Evolutionary conservation across 2,113 vertebrate species (phyloP), one percentile per base, ranked within the genome.

Genomic region (Tetraodon nigroviridis): DNA sequence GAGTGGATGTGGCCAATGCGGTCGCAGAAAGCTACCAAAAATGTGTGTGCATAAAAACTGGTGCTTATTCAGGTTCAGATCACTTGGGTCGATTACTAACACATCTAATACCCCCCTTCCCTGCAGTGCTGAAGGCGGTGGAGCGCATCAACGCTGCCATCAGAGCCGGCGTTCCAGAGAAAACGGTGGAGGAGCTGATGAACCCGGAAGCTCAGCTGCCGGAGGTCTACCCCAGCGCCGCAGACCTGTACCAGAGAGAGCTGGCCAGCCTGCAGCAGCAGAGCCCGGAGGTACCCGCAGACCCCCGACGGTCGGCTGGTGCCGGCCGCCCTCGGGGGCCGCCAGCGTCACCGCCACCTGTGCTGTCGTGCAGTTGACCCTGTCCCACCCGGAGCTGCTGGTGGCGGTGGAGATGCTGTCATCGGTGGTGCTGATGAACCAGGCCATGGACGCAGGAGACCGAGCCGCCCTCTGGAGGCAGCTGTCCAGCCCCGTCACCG

Each of bases 371-470:
- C 85, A 99, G 97, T 92, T 93, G 27, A 90, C 87, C 24, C 92
- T 99, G 75, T 92, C 87, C 0, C 97, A 99, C 63, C 89, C 95
- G 0, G 97, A 98, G 70, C 89, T 99, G 50, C 89, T 92, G 0
- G 96, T 99, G 41, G 97, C 95, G 0, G 92, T 98, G 74, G 97
- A 98, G 89, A 99, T 99, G 97, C 83, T 98, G 82, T 99, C 97
- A 0, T 93, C 96, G 0, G 97, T 99, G 82, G 97, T 96, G 60
- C 85, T 99, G 47, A 98, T 99, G 83, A 99, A 99, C 48, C 87
- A 91, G 70, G 95, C 95, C 0, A 78, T 99, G 89, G 90, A 95
- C 10, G 92, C 92, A 0, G 93, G 95, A 0, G 93, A 98, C 89
- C 69, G 89, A 59, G 87, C 69, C 0, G 92, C 92, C 0, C 90